phyloP scores from a whole-genome alignment of 2,888 invertebrate genomes.

The Rhodophaea formosa region DNA sequence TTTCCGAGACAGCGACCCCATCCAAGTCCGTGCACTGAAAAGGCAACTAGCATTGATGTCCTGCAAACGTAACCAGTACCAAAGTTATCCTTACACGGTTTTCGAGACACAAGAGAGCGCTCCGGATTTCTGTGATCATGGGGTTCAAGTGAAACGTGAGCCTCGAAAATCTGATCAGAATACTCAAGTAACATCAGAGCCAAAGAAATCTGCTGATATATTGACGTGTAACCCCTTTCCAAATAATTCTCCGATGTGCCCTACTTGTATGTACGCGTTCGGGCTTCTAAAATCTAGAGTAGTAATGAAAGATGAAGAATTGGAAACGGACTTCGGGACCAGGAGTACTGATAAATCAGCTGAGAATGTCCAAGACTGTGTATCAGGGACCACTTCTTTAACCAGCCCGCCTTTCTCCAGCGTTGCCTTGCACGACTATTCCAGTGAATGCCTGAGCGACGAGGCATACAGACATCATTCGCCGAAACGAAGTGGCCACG shows the following conservation, averaged over 20 bases:
- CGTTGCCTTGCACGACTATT: slow-evolving; percentile 28
- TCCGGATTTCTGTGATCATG: not conserved
- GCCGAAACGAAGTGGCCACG: slow-evolving; percentile 26
- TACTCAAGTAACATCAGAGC: not conserved
- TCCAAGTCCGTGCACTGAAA: slow-evolving; percentile 52
- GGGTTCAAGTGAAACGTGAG: slow-evolving; percentile 7
- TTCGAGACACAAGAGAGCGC: not conserved
- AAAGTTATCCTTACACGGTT: not conserved
- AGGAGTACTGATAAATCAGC: slow-evolving; percentile 45
- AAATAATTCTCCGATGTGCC: not conserved
- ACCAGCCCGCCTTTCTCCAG: slow-evolving; percentile 31
- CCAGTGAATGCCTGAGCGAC: slow-evolving; percentile 30
- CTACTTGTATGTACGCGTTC: slow-evolving; percentile 34
- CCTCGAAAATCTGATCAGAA: not conserved
- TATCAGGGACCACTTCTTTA: slow-evolving; percentile 43
- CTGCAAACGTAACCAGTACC: slow-evolving; percentile 48
- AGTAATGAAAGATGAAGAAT: slow-evolving; percentile 56
- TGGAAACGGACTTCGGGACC: slow-evolving; percentile 40
- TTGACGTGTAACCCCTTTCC: not conserved
- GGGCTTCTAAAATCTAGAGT: slow-evolving; percentile 38
- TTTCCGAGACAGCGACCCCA: slow-evolving; percentile 38
- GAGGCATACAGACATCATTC: slow-evolving; percentile 14
- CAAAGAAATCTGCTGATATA: not conserved
- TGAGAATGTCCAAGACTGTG: slow-evolving; percentile 27
- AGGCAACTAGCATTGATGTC: slow-evolving; percentile 46